Base-by-base conservation (phyloP, 2,113 vertebrate genomes). In the Elephantulus edwardii region DNA sequence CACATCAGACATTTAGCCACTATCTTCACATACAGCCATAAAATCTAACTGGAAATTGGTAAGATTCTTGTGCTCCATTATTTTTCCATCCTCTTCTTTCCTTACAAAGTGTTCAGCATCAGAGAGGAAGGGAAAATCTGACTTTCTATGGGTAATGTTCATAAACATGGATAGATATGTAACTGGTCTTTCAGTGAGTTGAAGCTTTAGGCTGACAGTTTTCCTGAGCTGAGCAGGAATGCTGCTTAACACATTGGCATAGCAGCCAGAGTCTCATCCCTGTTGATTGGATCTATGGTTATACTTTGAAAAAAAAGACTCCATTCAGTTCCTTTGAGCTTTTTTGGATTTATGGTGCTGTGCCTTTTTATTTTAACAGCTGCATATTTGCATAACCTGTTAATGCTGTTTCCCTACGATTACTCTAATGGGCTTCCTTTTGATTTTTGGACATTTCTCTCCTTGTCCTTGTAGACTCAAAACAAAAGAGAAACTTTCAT, bases 301-400 rank as follows among this genome's bases (percentile, higher is more conserved):
- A 52, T 50, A 83, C 50, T 93, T 93, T 89, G 62, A 62, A 87
- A 89, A 87, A 89, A 90, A 90, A 93, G n/a, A 79, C 35, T 80
- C 22, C 20, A 93, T 90, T 95, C 58, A 85, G 35, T 66, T 89
- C 62, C 54, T 89, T 60, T 54, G 35, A 91, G 66, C 46, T 91
- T 88, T 88, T 91, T 76, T 83, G 83, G 83, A 91, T 92, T 94
- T 58, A 40, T 40, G 46, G 52, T 74, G n/a, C 72, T 91, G 91
- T 83, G 77, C 35, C 44, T 94, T 94, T 95, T 95, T 83, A 92
- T 89, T 88, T 78, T 58, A 92, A 89, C 91, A 96, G 88, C 74
- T 95, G 93, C 64, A 91, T 91, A 88, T 93, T 93, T 96, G 85
- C 88, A 93, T 95, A 95, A 91, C 52, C 52, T 86, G 82, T 83